Base-by-base conservation (phyloP, 2,888 invertebrate species). In the Ditylenchus weischeri region DNA sequence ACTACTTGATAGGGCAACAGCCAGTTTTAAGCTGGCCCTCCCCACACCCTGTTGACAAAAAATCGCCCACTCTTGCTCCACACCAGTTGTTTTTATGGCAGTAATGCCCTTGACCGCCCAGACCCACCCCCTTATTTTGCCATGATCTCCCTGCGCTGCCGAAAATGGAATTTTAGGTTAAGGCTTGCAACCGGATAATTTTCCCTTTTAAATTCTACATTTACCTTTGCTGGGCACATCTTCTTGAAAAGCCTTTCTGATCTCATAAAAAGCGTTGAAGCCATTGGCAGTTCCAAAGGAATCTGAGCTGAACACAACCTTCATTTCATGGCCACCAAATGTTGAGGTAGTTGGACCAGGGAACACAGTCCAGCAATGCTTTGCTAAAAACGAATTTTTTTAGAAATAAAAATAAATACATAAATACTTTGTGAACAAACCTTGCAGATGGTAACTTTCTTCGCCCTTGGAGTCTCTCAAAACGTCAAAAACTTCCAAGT, bases 191-290 rank as follows among this genome's bases (percentile, higher is more conserved):
- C n/a, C n/a, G n/a, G n/a, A n/a, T n/a, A n/a, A n/a, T n/a, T n/a
- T n/a, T n/a, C n/a, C 50, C 6, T 50, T 50, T 6, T 4, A 50
- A 50, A 50, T 6, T 50, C 3, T 50, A 50, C 43, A 19, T 29
- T 58, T 43, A 69, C 69, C 66, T 47, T 64, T 67, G 19, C 50
- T 59, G 0, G 80, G 79, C 10, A 80, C 73, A 58, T 79, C 80
- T 65, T 80, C 79, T 29, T 69, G 69, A 48, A 74, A 72, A 1
- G 77, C 75, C 18, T 72, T 71, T 15, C 93, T 91, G 84, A 95
- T 96, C 78, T 91, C 90, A 84, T 94, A 98, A 79, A 91, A 88
- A 18, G 94, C 96, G 84, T 92, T 93, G 85, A 98, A 98, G 36
- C 96, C 96, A 79, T 92, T 93, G 75, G 90, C 91, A 61, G 93